Base-by-base conservation (phyloP, 2,797 vertebrate species). In the Labeo calbasu region DNA sequence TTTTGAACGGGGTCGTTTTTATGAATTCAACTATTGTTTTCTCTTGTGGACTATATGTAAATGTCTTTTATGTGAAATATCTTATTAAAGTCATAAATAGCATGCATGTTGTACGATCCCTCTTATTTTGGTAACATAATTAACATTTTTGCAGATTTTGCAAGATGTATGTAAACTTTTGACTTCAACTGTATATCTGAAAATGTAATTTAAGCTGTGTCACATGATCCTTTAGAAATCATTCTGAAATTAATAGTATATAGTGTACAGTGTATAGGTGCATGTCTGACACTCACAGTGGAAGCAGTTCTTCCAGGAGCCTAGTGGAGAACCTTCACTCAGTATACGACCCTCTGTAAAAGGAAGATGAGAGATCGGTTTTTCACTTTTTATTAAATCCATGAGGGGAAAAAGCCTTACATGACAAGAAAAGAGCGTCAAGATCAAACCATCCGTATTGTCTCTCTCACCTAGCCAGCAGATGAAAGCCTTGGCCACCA, bases 281-380 rank as follows among this genome's bases (percentile, higher is more conserved):
- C 5, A 15, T 59, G 5, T 61, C 15, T 21, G 66, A 59, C 40
- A 9, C 96, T 96, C 90, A 97, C 96, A 97, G 81, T 96, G 95
- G 85, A 97, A 96, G 90, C 96, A 97, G 94, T 94, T 96, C 87
- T 88, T 96, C 96, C 96, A 97, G 85, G 93, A 92, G 78, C 92
- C 93, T 63, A 94, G 88, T 21, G 94, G 88, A 83, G 93, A 94
- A 79, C 92, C 92, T 87, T 96, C 94, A 43, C 92, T 93, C 87
- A 96, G 84, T 75, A 97, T 93, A 15, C 94, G 95, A 10, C 96
- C 96, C 76, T 97, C 96, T 97, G 90, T 77, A 40, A 57, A 0
- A 23, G 25, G 0, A 51, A 69, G 61, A 43, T 32, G 12, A 63
- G 57, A 79, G 46, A 75, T 14, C 32, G 15, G 28, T 78, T 1